Evolutionary conservation across 2,797 vertebrate genomes (phyloP).

Genomic region (Chelon labrosus): DNA sequence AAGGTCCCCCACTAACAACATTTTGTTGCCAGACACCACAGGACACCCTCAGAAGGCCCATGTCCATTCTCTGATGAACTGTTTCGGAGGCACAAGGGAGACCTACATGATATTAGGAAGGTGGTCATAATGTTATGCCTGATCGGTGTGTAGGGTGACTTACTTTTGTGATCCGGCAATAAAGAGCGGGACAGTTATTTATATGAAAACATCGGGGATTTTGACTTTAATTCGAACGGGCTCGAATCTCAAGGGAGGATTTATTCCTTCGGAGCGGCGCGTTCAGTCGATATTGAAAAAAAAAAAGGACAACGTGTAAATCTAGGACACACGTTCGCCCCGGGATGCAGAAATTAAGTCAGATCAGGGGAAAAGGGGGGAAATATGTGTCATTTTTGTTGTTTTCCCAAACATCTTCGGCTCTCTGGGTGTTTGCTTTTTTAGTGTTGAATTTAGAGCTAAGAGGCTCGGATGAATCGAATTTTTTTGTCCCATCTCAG

Average conservation of each 20-base stretch:
- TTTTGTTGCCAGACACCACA: too few relatives aligned
- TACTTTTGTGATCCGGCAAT: conserved; percentile 6
- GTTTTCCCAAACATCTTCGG: conserved; percentile 25
- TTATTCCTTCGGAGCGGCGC: conserved; percentile 48
- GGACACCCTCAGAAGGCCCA: too few relatives aligned
- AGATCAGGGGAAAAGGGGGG: conserved; percentile 31
- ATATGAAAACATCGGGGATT: conserved; percentile 42
- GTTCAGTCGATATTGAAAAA: conserved; percentile 43
- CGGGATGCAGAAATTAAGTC: conserved; percentile 43
- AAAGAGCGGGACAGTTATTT: conserved; percentile 20
- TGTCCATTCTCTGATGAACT: too few relatives aligned
- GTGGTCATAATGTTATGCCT: too few relatives aligned
- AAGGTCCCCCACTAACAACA: too few relatives aligned
- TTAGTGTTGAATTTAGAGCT: not conserved
- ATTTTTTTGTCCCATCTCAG: not conserved
- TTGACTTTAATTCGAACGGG: conserved; percentile 38
- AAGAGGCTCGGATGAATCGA: not conserved
- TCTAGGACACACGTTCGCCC: conserved; percentile 54
- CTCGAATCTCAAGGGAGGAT: conserved; percentile 44
- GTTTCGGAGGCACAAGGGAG: too few relatives aligned
- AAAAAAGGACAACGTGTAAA: conserved; percentile 51
- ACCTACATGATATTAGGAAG: too few relatives aligned
- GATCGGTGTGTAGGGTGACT: conserved; percentile 4
- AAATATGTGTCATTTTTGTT: conserved; percentile 30
- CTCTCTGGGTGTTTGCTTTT: conserved; percentile 18